Percentiles rank a stretch among this genome's conserved stretches.
Conservation (phyloP, 2,797 vertebrate genomes). For the Furcifer pardalis region DNA sequence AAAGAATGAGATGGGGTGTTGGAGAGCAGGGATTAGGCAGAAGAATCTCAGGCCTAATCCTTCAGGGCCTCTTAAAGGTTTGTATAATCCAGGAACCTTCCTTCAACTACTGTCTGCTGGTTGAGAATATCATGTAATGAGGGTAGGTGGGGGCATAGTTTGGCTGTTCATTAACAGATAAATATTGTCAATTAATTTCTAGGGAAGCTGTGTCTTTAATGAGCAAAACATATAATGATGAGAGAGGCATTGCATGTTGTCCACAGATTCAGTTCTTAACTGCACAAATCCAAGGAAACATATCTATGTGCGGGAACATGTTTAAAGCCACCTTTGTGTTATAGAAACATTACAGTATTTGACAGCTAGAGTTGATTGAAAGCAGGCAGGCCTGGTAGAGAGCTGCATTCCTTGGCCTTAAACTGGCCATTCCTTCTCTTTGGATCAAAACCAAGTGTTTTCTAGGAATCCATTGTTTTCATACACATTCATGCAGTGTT, state of each 20-base stretch:
- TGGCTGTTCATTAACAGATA: not conserved
- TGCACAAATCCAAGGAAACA: not conserved
- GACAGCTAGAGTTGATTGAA: not conserved
- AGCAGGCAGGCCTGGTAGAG: not conserved
- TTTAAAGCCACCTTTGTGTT: not conserved
- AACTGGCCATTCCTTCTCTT: not conserved
- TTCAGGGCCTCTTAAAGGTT: slow-evolving; percentile 18
- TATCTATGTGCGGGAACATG: not conserved
- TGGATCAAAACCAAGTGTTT: not conserved
- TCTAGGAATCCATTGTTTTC: not conserved
- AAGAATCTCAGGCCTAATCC: slow-evolving; percentile 44
- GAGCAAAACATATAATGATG: not conserved
- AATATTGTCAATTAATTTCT: not conserved
- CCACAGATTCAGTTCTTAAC: not conserved
- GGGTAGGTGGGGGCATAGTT: not conserved
- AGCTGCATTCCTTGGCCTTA: not conserved
- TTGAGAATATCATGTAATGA: not conserved
- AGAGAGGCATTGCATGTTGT: not conserved
- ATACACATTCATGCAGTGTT: not conserved
- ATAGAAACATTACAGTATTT: not conserved
- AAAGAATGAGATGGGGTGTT: not conserved
- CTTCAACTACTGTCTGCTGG: not conserved
- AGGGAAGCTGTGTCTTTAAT: not conserved
- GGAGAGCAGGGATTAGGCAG: not conserved
- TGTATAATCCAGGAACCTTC: slow-evolving; percentile 20